A percentile compares a stretch with the other conserved stretches of the same genome.
Evolutionary conservation across 2,113 vertebrate genomes (phyloP).

Genomic region (Asarcornis scutulata): DNA sequence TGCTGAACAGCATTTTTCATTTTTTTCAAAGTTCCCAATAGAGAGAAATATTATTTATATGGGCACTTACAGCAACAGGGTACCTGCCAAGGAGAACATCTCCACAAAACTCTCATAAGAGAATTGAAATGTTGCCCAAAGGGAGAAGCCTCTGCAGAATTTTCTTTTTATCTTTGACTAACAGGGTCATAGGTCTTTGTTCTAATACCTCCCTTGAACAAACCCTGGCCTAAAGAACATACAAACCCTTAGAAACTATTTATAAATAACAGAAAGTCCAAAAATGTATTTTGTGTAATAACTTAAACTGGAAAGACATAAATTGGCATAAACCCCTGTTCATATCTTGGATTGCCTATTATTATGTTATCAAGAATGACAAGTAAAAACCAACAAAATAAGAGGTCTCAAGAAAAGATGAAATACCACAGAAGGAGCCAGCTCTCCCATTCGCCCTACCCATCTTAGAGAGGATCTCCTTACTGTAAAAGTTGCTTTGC

Average conservation of each 20-base stretch:
- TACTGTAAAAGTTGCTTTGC: neutral
- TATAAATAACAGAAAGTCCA: neutral
- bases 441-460: neutral
- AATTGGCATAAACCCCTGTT: neutral
- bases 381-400: neutral
- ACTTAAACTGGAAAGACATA: neutral
- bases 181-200: neutral
- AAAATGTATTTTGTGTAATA: neutral
- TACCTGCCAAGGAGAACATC: neutral
- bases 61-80: neutral
- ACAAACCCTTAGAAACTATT: neutral
- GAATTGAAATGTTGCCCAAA: neutral
- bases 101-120: neutral
- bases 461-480: neutral
- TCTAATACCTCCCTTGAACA: neutral
- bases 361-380: constrained; percentile 5
- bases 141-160: neutral
- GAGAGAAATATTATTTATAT: neutral
- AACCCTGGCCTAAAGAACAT: neutral
- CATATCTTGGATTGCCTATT: neutral
- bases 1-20: neutral
- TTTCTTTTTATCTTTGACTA: neutral
- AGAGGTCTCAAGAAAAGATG: neutral
- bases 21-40: neutral
- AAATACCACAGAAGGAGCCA: neutral